Conservation (phyloP, 2,888 invertebrate genomes). For the Exephanes ischioxanthus region DNA sequence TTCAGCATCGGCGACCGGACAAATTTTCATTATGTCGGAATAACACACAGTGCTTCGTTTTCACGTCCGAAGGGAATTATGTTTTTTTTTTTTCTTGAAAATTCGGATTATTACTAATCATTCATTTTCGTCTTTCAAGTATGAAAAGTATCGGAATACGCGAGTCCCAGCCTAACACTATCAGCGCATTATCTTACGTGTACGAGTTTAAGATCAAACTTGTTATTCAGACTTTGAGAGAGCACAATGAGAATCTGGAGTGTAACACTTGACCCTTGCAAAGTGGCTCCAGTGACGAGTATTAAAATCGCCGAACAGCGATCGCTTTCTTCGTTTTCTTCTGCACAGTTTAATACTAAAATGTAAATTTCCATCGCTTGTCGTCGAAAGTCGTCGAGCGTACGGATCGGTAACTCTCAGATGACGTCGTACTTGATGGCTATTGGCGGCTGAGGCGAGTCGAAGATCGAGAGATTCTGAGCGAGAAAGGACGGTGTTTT, state of each 20-base stretch:
- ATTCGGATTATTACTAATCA: not conserved
- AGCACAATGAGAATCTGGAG: constrained; percentile 45
- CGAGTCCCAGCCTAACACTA: constrained; percentile 10
- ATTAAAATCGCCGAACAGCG: constrained; percentile 24
- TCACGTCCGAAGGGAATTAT: not conserved
- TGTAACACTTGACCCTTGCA: constrained; percentile 17
- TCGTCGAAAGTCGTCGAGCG: not conserved
- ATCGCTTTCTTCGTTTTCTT: constrained; percentile 2
- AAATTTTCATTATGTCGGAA: not conserved
- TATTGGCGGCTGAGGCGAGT: constrained; percentile 70
- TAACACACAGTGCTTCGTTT: not conserved
- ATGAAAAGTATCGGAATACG: constrained; percentile 5
- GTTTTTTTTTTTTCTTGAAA: not conserved
- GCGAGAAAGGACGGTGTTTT: constrained; percentile 82
- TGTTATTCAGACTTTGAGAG: constrained; percentile 66
- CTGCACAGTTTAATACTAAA: constrained; percentile 25
- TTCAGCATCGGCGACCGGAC: not conserved
- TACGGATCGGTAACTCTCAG: constrained; percentile 39
- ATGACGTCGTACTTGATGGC: constrained; percentile 68
- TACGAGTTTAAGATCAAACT: constrained; percentile 47
- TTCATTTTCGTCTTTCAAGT: not conserved
- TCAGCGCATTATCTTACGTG: constrained; percentile 24
- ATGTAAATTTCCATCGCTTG: not conserved
- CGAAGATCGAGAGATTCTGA: constrained; percentile 74
- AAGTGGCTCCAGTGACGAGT: constrained; percentile 34